A percentile compares a stretch with the other conserved stretches of the same genome.
phyloP scores from a whole-genome alignment of 2,888 invertebrate species.

The Cephus pulcher region DNA sequence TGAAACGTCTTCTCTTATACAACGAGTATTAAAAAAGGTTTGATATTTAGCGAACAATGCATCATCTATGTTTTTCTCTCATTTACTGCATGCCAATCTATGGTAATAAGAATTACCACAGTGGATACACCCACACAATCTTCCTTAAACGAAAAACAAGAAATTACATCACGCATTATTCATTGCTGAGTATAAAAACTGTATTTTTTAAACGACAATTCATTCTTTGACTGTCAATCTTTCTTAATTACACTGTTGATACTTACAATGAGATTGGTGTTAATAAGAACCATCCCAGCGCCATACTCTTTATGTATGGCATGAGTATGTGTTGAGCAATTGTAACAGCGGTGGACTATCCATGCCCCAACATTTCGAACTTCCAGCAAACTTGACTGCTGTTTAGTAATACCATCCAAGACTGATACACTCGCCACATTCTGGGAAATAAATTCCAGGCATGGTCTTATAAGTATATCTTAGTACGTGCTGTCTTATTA shows the following conservation, averaged over 20 bases:
- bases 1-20: too few species aligned
- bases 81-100: too few species aligned
- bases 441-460: constrained; percentile 49
- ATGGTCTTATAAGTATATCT: too few species aligned
- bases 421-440: constrained; percentile 69
- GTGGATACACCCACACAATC: too few species aligned
- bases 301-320: constrained; percentile 72
- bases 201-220: constrained; percentile 9
- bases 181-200: constrained; percentile 6
- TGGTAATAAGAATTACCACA: too few species aligned
- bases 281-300: constrained; percentile 69
- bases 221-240: background rate
- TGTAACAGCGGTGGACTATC: constrained; percentile 74
- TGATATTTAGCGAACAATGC: too few species aligned
- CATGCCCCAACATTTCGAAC: constrained; percentile 72
- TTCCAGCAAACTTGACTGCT: constrained; percentile 72
- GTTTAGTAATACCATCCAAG: constrained; percentile 69
- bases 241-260: constrained; percentile 8
- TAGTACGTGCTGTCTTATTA: too few species aligned
- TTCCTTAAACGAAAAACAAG: too few species aligned
- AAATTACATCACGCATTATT: constrained; percentile 6
- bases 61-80: too few species aligned
- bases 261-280: constrained; percentile 72
- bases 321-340: constrained; percentile 75
- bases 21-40: too few species aligned